A percentile compares a stretch with the other conserved stretches of the same genome.
phyloP scores from a whole-genome alignment of 1,140 invertebrate species.

The Pararge aegeria region DNA sequence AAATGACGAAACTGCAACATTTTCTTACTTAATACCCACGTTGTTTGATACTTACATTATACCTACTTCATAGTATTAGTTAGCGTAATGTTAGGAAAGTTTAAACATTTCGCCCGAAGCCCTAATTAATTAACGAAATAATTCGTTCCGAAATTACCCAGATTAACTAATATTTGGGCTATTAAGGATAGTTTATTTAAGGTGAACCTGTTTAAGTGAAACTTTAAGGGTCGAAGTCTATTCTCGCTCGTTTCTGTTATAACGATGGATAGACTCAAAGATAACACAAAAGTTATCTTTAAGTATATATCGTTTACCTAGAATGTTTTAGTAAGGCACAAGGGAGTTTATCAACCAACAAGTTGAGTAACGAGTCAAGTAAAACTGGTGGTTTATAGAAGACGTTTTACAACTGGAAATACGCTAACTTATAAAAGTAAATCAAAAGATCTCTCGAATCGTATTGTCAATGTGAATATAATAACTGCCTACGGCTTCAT shows the following conservation, averaged over 20 bases:
- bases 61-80: background rate
- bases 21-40: too few relatives aligned
- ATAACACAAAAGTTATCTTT: background rate
- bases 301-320: too few relatives aligned
- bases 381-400: too few relatives aligned
- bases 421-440: too few relatives aligned
- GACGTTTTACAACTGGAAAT: too few relatives aligned
- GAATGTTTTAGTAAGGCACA: too few relatives aligned
- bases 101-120: conserved; percentile 20
- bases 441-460: too few relatives aligned
- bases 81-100: conserved; percentile 17
- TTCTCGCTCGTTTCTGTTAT: conserved; percentile 18
- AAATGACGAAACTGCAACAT: too few relatives aligned
- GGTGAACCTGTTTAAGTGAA: conserved; percentile 25
- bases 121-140: conserved; percentile 28
- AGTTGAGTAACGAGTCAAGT: too few relatives aligned
- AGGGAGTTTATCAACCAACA: too few relatives aligned
- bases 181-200: conserved; percentile 26
- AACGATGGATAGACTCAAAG: conserved; percentile 1
- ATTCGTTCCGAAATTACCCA: conserved; percentile 21
- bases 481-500: too few relatives aligned
- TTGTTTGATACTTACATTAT: background rate
- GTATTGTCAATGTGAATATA: too few relatives aligned
- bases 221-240: conserved; percentile 14
- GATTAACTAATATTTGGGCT: conserved; percentile 30